phyloP scores from a whole-genome alignment of 2,113 vertebrate genomes.

The Perccottus glenii region DNA sequence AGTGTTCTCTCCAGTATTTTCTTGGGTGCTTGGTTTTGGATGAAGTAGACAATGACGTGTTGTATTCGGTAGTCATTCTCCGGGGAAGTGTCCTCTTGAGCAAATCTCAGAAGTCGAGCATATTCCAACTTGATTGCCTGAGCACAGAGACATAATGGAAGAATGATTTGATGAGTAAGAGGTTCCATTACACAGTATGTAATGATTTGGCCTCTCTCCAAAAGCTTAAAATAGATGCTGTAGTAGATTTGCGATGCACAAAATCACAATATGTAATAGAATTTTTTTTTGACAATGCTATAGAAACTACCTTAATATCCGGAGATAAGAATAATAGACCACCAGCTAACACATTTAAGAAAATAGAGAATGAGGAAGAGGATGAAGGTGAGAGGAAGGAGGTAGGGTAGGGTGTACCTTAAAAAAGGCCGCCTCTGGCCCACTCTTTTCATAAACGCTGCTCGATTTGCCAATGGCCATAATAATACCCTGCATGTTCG shows the following conservation, averaged over 20 bases:
- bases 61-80: constrained; percentile 93
- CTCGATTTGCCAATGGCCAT: constrained; percentile 99
- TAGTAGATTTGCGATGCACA: neutral
- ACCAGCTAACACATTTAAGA: neutral
- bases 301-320: too few relatives aligned
- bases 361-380: constrained; percentile 3
- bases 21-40: constrained; percentile 95
- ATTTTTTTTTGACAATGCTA: neutral
- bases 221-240: neutral
- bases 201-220: neutral
- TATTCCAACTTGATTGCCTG: constrained; percentile 98
- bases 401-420: constrained; percentile 86
- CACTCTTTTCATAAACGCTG: constrained; percentile 96
- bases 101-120: constrained; percentile 87
- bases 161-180: neutral
- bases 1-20: constrained; percentile 96
- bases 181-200: neutral
- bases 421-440: constrained; percentile 98
- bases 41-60: constrained; percentile 93
- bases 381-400: constrained; percentile 25
- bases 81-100: constrained; percentile 90
- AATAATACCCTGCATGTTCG: constrained; percentile 99
- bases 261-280: neutral
- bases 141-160: constrained; percentile 29
- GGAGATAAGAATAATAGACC: neutral